Evolutionary conservation across 1,140 invertebrate species (phyloP).

Genomic region (Halesus radiatus): DNA sequence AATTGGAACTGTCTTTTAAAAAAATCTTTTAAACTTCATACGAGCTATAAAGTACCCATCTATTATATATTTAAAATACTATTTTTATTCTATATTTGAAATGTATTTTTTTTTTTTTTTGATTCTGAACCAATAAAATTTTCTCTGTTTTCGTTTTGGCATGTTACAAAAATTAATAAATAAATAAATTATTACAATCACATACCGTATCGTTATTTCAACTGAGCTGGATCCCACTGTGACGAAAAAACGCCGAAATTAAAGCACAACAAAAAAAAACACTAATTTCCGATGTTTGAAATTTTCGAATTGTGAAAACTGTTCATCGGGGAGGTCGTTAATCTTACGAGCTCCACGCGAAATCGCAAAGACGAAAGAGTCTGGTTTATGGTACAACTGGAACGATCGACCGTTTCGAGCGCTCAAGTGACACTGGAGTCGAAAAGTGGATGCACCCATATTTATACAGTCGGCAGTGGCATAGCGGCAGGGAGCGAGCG

Average conservation of each 20-base stretch:
- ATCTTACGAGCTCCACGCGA: background rate
- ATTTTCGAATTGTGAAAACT: background rate
- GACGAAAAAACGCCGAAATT: too few species aligned
- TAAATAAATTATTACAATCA: background rate
- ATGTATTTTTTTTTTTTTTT: too few species aligned
- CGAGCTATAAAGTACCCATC: too few species aligned
- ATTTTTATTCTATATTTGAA: too few species aligned
- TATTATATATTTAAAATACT: too few species aligned
- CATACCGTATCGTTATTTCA: background rate
- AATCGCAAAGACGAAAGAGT: background rate
- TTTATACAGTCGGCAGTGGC: background rate
- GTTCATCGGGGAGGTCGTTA: background rate
- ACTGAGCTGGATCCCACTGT: background rate
- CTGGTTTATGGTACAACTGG: background rate
- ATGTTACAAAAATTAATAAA: too few species aligned
- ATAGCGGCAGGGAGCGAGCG: background rate
- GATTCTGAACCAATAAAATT: too few species aligned
- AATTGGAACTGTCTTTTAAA: too few species aligned
- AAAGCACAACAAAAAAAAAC: too few species aligned
- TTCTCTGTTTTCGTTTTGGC: too few species aligned
- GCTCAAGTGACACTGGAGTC: background rate
- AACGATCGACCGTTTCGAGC: background rate
- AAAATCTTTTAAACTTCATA: too few species aligned
- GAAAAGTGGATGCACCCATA: conserved; percentile 4
- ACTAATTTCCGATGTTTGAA: background rate